Conservation (phyloP, 1,140 invertebrate genomes). For the Hylyphantes graminicola region DNA sequence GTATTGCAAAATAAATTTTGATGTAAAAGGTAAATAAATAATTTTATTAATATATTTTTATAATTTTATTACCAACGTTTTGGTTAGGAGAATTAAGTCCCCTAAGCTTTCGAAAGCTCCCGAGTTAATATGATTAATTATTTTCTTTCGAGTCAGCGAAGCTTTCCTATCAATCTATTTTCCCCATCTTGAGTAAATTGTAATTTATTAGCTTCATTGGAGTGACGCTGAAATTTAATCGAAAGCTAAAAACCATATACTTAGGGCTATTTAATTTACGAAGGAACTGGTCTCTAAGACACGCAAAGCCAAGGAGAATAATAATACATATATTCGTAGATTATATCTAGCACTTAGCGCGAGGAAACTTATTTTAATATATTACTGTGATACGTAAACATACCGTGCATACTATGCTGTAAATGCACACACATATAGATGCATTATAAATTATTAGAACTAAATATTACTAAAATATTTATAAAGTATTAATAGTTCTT, state of each 20-base stretch:
- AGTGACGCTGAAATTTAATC: slow-evolving; percentile 40
- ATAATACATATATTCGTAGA: slow-evolving; percentile 23
- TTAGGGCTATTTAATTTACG: slow-evolving; percentile 10
- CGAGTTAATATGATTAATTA: slow-evolving; percentile 37
- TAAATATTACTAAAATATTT: too few relatives aligned
- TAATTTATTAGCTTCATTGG: slow-evolving; percentile 45
- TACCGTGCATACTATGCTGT: too few relatives aligned
- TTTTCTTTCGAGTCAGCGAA: slow-evolving; percentile 28
- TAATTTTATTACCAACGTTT: too few relatives aligned
- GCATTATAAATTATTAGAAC: too few relatives aligned
- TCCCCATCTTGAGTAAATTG: slow-evolving; percentile 32
- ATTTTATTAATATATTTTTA: too few relatives aligned
- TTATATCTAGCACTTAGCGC: neutral
- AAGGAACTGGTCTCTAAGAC: neutral
- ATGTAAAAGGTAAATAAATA: too few relatives aligned
- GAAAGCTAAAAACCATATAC: slow-evolving; percentile 23
- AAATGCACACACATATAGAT: too few relatives aligned
- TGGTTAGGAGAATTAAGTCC: too few relatives aligned
- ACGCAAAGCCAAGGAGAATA: neutral
- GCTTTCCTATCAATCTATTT: slow-evolving; percentile 33
- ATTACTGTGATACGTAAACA: too few relatives aligned
- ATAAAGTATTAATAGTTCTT: too few relatives aligned
- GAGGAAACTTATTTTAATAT: too few relatives aligned
- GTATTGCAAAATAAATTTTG: too few relatives aligned
- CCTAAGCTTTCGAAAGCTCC: neutral